A percentile compares a stretch with the other conserved stretches of the same genome.
phyloP scores from a whole-genome alignment of 2,113 vertebrate species.

The Sitta europaea region DNA sequence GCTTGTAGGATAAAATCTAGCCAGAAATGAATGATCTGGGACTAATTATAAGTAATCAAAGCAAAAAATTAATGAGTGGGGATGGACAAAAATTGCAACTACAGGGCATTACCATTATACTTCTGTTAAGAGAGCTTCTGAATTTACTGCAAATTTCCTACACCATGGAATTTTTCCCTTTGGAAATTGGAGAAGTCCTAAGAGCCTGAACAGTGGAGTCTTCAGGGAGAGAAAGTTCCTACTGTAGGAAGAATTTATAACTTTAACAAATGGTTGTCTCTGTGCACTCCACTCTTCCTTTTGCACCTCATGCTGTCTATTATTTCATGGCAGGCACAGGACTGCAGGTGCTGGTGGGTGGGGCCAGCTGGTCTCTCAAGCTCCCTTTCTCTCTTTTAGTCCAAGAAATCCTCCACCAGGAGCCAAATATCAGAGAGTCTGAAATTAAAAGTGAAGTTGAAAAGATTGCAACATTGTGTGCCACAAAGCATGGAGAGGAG shows the following conservation, averaged over 20 bases:
- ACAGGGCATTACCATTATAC: not conserved
- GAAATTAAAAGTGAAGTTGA: not conserved
- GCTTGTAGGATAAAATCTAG: not conserved
- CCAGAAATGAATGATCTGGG: not conserved
- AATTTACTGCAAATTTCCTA: not conserved
- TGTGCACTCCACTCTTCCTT: not conserved
- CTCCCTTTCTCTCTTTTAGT: not conserved
- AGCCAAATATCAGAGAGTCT: not conserved
- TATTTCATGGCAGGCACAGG: not conserved
- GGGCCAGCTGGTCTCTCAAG: not conserved
- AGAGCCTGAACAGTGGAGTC: not conserved
- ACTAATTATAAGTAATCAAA: not conserved
- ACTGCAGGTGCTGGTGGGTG: not conserved
- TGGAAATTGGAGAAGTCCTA: not conserved
- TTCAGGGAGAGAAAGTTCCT: not conserved
- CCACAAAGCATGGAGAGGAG: not conserved
- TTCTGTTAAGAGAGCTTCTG: not conserved
- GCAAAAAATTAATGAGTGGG: not conserved
- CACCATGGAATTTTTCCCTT: not conserved
- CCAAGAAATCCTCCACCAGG: not conserved
- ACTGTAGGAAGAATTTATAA: not conserved
- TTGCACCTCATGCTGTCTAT: fast-evolving
- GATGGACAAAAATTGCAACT: not conserved
- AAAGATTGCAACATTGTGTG: not conserved
- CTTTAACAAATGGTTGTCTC: not conserved